Evolutionary conservation across 1,140 invertebrate genomes (phyloP), one percentile per base, ranked within the genome.

Genomic region (Cydia amplana): DNA sequence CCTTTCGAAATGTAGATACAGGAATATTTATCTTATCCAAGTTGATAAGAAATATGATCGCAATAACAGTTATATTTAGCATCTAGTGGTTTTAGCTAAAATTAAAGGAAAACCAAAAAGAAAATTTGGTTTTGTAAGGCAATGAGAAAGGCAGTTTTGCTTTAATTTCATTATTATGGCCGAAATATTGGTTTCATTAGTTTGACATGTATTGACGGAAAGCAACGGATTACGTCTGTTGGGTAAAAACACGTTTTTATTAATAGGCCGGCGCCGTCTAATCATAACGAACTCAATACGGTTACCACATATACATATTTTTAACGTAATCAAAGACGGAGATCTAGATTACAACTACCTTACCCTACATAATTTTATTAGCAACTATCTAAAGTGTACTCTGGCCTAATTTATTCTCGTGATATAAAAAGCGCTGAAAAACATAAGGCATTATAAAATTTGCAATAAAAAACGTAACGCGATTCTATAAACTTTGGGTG

Each of bases 331-430:
- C 28, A 70, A 20, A 70, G 36, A 70, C 5, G n/a, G 16, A 23
- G 36, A 70, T 40, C 65, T 70, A 70, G 65, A 70, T 70, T 20
- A 40, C 32, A 70, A 18, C 28, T 28, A 40, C 28, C 65, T 40
- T 36, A 70, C 28, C 65, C 65, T 43, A 70, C 65, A 70, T 70
- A 36, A 40, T 70, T 70, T 70, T 70, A 70, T 70, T 70, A 43
- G 32, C 32, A 40, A 18, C 32, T 70, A 10, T 36, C 65, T 16
- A 18, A 36, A 70, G 65, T 70, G 36, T 70, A 43, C 32, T 43
- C 23, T 70, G 65, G 32, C 65, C 65, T 70, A 70, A 70, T 40
- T 70, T 70, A 70, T 70, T 70, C 32, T 70, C n/a, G 65, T 40
- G n/a, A 67, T 40, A 67, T 67, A 67, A 67, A 67, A n/a, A 16